Evolutionary conservation across 2,888 invertebrate genomes (phyloP), one percentile per base, ranked within the genome.

Genomic region (Scelioninae gen. 1): DNA sequence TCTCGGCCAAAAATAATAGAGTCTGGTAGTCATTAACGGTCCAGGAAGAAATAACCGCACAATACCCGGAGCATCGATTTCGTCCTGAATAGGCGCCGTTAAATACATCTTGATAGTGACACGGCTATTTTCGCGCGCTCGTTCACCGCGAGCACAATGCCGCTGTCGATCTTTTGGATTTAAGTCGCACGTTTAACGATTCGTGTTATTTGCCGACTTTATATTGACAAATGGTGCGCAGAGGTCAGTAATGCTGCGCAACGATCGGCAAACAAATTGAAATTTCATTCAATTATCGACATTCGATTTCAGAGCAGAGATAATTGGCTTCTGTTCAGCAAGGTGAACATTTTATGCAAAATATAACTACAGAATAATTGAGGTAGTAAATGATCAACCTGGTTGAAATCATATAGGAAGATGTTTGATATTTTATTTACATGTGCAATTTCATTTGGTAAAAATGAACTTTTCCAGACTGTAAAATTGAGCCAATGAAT

Each of bases 31-130:
- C 32, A 45, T 74, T 72, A 74, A 74, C 62, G 47, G 40, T 34
- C 29, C 45, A 16, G 56, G 43, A 56, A 38, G 65, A 74, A 62
- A 63, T 62, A 62, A 34, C 15, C 60, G 60, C 60, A 40, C 40
- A 51, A 71, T 74, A 56, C 34, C 32, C 55, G 53, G 47, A 16
- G 40, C 65, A 40, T 65, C 75, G 65, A 75, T 75, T 75, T 74
- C 45, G 55, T 34, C 63, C 38, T 55, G 55, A 74, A 74, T 65
- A 63, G 63, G 47, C 31, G 55, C 74, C 56, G 74, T 55, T 74
- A 38, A 74, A 63, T 56, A 45, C 63, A 47, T 74, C 56, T 74
- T 47, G 55, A 65, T 63, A 74, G 74, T 47, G 74, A 74, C 74
- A 65, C 55, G 55, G 55, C 63, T 63, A 56, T 74, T 74, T 65